phyloP scores from a whole-genome alignment of 2,888 invertebrate species.

The Trilocha varians region DNA sequence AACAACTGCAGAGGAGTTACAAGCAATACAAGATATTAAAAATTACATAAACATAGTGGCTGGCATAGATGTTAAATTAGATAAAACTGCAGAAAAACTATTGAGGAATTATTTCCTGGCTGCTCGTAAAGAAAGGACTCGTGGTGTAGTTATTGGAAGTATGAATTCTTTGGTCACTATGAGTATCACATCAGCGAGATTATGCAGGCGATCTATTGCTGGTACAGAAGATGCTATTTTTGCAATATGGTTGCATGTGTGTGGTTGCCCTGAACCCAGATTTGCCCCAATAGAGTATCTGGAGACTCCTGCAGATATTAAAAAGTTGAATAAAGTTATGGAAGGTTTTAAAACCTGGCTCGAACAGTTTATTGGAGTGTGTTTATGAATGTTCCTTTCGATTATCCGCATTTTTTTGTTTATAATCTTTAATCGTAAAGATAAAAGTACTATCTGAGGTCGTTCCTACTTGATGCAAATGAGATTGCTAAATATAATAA shows the following conservation, averaged over 20 bases:
- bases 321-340: constrained; percentile 40
- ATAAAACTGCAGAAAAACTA: constrained; percentile 34
- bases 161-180: constrained; percentile 42
- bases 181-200: constrained; percentile 46
- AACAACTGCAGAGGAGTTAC: constrained; percentile 29
- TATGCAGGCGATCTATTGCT: constrained; percentile 44
- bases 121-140: constrained; percentile 44
- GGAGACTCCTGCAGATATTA: constrained; percentile 44
- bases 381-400: constrained; percentile 7
- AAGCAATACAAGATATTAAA: constrained; percentile 35
- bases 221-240: constrained; percentile 52
- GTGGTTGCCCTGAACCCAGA: constrained; percentile 50
- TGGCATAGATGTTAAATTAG: constrained; percentile 38
- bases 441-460: too few relatives aligned
- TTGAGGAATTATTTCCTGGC: constrained; percentile 50
- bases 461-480: too few relatives aligned
- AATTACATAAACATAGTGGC: constrained; percentile 45
- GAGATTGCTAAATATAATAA: too few relatives aligned
- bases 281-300: constrained; percentile 56
- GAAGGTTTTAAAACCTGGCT: constrained; percentile 52
- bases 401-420: constrained; percentile 5
- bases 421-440: background rate
- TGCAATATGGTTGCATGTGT: constrained; percentile 59
- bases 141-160: constrained; percentile 40
- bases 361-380: constrained; percentile 38